Percentiles rank a stretch among this genome's conserved stretches.
phyloP scores from a whole-genome alignment of 2,797 vertebrate species.

The Galagoides demidoff region DNA sequence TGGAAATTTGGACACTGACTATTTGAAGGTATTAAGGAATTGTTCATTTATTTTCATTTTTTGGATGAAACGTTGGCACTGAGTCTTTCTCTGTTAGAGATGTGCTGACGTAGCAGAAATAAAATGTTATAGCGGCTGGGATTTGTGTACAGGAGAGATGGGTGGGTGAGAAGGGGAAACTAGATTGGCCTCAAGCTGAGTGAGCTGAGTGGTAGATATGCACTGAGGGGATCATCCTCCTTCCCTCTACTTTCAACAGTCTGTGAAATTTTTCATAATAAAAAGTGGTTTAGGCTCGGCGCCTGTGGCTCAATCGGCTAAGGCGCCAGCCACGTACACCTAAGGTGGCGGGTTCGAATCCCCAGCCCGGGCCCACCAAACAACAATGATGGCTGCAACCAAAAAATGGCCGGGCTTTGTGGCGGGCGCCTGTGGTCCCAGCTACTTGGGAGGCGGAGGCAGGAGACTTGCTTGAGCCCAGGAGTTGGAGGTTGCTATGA shows the following conservation, averaged over 20 bases:
- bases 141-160: background rate
- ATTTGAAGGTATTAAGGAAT: background rate
- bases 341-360: no score
- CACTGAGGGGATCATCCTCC: no score
- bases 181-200: background rate
- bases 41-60: background rate
- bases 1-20: background rate
- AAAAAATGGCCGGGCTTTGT: no score
- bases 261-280: background rate
- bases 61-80: background rate
- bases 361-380: no score
- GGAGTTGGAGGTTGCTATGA: no score
- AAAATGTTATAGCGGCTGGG: background rate
- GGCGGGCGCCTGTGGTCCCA: no score
- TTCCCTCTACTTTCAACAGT: background rate
- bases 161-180: fast-evolving
- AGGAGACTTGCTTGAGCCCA: no score
- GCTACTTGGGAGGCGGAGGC: no score
- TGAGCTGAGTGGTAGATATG: background rate
- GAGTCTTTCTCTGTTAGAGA: background rate
- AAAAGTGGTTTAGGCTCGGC: background rate
- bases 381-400: no score
- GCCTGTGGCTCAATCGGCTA: no score
- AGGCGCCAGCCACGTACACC: no score
- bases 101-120: background rate